Base-by-base conservation (phyloP, 2,113 vertebrate species). In the Grallaria varia region DNA sequence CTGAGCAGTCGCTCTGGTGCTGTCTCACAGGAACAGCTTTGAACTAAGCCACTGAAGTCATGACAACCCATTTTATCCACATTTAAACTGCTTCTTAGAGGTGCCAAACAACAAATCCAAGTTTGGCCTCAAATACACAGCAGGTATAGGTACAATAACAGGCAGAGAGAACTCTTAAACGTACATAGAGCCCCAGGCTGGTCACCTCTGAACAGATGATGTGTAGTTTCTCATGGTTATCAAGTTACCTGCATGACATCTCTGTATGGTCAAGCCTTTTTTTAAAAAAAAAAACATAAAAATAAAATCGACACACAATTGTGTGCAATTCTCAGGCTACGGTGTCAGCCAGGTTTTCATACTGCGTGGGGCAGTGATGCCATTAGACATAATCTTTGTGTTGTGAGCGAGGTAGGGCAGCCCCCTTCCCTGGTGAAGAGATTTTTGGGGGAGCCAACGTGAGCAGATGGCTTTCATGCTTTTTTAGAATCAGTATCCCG, bases 151-250 rank as follows among this genome's bases (percentile, higher is more conserved):
- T 14, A 12, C 1, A 72, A 6, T 49, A 73, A 55, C 35, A 45
- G 15, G 14, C 1, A n/a, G n/a, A 22, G 28, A 35, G 31, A 14
- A 24, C 5, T 24, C 50, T n/a, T 42, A 27, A 79, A 40, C 12
- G 17, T 22, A 68, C 12, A 19, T 22, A 68, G 76, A 30, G 4
- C 6, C 27, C 24, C 7, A 14, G 21, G 1, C 7, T 59, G 20
- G 4, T 50, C 83, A 93, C 84, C 87, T 96, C 62, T 49, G 87
- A 84, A 97, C 42, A 7, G 86, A 64, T 1, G 87, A 93, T 56
- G 86, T 75, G 37, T 95, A 97, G 49, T 93, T 97, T 97, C 89
- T 89, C 0, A 9, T 60, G 0, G 28, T 72, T 35, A 67, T 87
- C 0, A 39, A 84, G 0, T 87, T 84, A 9, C 44, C 33, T 16